A percentile compares a stretch with the other conserved stretches of the same genome.
Evolutionary conservation across 2,113 vertebrate genomes (phyloP).

Genomic region (Aptenodytes patagonicus): DNA sequence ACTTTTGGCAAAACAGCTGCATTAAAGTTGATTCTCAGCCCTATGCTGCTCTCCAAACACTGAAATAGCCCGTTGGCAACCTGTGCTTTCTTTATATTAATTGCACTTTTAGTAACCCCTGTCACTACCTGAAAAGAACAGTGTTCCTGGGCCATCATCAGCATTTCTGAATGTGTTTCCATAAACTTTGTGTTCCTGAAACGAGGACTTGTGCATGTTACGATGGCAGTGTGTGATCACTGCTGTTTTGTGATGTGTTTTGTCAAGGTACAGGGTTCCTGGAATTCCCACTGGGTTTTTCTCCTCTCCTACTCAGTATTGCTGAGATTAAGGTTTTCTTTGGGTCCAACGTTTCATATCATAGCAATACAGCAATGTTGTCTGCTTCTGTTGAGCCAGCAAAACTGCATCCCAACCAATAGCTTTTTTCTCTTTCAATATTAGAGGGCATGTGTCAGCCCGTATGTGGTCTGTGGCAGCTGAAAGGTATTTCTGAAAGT

Average conservation of each 20-base stretch:
- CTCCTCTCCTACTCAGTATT: not conserved
- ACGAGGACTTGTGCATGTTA: fast-evolving
- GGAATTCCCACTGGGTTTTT: not conserved
- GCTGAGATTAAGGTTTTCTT: not conserved
- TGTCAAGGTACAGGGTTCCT: not conserved
- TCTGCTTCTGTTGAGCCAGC: not conserved
- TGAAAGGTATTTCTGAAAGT: not conserved
- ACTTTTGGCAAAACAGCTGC: conserved; percentile 1
- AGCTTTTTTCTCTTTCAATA: not conserved
- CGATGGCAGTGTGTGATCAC: fast-evolving
- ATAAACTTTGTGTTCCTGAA: not conserved
- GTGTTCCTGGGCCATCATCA: not conserved
- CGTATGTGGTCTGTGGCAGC: not conserved
- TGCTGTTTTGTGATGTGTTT: not conserved
- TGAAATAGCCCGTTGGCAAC: not conserved
- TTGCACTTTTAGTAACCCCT: not conserved
- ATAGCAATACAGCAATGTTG: fast-evolving
- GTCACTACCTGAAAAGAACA: not conserved
- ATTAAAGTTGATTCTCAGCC: not conserved
- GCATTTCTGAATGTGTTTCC: not conserved
- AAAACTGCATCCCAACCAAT: not conserved
- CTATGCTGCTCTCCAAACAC: not conserved
- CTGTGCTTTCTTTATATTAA: not conserved
- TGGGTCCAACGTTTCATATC: not conserved
- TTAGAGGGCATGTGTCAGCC: not conserved